These are phyloP conservation scores for Drosophila heteroneura DNA, from an alignment of 2,888 invertebrate species.

Conservation along the genomic window DNA sequence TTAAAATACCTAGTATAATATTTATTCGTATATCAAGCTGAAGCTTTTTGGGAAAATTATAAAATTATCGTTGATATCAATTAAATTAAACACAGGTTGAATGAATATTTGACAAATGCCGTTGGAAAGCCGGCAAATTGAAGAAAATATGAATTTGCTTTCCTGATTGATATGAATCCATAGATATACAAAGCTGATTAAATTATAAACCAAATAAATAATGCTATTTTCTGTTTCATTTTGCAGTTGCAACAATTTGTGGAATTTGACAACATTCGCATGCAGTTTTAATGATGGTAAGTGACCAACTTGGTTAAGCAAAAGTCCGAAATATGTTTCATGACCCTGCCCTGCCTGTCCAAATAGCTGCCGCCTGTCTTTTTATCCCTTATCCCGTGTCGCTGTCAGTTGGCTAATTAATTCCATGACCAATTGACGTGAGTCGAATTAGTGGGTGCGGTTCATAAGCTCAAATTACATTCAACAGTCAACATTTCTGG, in stretches of 20 bases:
- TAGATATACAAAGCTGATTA: not conserved
- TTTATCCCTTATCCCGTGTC: constrained; percentile 12
- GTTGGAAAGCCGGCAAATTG: not conserved
- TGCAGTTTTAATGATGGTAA: constrained; percentile 66
- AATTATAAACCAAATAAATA: not conserved
- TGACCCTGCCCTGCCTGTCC: not conserved
- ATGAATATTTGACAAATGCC: not conserved
- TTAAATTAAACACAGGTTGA: not conserved
- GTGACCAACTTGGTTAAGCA: constrained; percentile 24
- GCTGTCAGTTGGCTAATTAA: constrained; percentile 43
- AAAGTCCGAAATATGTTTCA: constrained; percentile 9
- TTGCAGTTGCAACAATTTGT: constrained; percentile 50
- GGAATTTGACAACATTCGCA: constrained; percentile 37
- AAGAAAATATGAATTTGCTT: not conserved
- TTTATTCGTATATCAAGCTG: not conserved
- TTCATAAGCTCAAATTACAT: constrained; percentile 7
- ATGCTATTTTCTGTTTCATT: not conserved
- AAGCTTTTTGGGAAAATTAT: not conserved
- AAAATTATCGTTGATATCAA: not conserved
- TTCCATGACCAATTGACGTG: constrained; percentile 59
- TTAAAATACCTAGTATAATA: not conserved
- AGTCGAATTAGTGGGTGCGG: constrained; percentile 59
- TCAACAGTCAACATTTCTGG: constrained; percentile 5
- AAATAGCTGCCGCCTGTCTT: not conserved
- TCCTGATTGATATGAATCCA: not conserved